Base-by-base conservation (phyloP, 2,797 vertebrate species). In the Sebastolobus alascanus region DNA sequence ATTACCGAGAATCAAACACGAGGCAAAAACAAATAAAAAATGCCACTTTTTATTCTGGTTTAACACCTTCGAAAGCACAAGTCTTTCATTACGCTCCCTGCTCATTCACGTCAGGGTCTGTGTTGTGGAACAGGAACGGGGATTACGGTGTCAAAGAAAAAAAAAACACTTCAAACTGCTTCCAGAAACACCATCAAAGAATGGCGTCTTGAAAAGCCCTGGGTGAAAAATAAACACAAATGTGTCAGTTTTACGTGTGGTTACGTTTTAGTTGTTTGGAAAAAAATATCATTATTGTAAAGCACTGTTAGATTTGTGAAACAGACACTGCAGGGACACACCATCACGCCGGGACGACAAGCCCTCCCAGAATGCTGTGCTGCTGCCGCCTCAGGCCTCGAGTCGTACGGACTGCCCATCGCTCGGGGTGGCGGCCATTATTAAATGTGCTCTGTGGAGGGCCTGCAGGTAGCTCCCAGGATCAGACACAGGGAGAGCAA, bases 41-140 rank as follows among this genome's bases (percentile, higher is more conserved):
- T 91, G 94, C 89, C 94, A 93, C 92, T 96, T 96, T 95, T 95
- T 93, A 95, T 95, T 94, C 90, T 75, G 91, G 82, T 93, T 92
- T 90, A 91, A 92, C 88, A 87, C 82, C 58, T 50, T 85, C 71
- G 92, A 84, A 90, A 90, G 84, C 89, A 94, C 90, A 90, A 94
- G 91, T 95, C 92, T 95, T 95, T 96, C 93, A 92, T 92, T 91
- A 84, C 67, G 22, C 82, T 85, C 76, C 75, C 38, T 60, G 78
- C 84, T 88, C 79, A 78, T 93, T 92, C 91, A 89, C 82, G 79
- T 82, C 85, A 58, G 82, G 82, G 85, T 82, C 86, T 89, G 82
- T 75, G 87, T 89, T 75, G 87, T 89, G 87, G 71, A 91, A 85
- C 85, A 83, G 83, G 83, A 89, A 93, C 87, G 74, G 89, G 89